Percentiles rank a stretch among this genome's conserved stretches.
phyloP scores from a whole-genome alignment of 2,797 vertebrate species.

The Silurus aristotelis region DNA sequence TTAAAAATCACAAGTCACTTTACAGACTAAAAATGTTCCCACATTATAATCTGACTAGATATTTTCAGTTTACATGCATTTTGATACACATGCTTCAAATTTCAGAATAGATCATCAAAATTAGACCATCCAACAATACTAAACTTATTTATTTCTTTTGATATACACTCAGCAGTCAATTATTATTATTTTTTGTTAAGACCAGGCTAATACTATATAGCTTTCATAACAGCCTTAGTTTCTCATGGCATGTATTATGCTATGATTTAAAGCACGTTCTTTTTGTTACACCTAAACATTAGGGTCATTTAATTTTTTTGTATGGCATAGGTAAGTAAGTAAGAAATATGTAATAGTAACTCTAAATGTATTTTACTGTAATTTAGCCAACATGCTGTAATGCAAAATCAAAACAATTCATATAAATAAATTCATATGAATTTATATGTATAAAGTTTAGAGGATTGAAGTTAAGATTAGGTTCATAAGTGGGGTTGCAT shows the following conservation, averaged over 20 bases:
- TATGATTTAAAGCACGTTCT: not conserved
- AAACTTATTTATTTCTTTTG: not conserved
- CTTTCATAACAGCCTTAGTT: not conserved
- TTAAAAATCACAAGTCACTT: conserved; percentile 49
- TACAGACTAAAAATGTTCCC: not conserved
- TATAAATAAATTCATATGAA: not conserved
- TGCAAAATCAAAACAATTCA: not conserved
- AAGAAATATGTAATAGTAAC: not conserved
- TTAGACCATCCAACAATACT: not conserved
- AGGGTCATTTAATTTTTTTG: not conserved
- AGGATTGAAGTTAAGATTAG: not conserved
- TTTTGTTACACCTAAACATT: not conserved
- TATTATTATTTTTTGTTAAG: not conserved
- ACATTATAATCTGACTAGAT: not conserved
- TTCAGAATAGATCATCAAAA: not conserved
- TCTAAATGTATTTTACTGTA: not conserved
- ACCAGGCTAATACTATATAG: not conserved
- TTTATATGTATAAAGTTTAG: not conserved
- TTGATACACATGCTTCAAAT: not conserved
- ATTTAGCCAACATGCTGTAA: not conserved
- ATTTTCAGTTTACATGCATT: not conserved
- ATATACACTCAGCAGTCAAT: not conserved
- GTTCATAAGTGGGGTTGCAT: not conserved
- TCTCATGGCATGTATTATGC: not conserved
- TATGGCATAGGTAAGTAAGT: not conserved